Conservation (phyloP, 1,140 invertebrate genomes). For the Magallana gigas region DNA sequence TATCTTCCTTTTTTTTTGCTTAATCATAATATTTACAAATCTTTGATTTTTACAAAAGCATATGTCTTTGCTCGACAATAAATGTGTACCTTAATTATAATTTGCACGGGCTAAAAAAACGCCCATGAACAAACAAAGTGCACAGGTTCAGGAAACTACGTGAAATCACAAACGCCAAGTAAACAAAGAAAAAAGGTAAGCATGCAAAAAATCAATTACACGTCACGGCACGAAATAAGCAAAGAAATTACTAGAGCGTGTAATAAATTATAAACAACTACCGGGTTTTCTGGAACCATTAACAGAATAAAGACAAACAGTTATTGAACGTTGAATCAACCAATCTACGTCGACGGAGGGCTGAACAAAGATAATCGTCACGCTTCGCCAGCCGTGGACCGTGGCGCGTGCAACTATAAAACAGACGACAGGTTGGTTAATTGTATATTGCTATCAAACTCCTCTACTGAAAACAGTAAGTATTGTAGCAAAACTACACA, state of each 20-base stretch:
- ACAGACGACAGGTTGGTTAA: background rate
- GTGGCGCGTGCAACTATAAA: constrained; percentile 15
- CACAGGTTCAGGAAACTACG: background rate
- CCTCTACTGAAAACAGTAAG: background rate
- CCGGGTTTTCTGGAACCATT: constrained; percentile 16
- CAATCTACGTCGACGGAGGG: constrained; percentile 16
- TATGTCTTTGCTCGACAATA: too few relatives aligned
- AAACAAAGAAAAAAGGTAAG: background rate
- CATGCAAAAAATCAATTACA: background rate
- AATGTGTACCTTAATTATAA: too few relatives aligned
- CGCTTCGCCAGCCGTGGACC: background rate
- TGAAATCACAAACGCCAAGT: background rate
- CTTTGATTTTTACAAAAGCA: too few relatives aligned
- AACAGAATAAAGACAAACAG: constrained; percentile 34
- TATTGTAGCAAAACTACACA: background rate
- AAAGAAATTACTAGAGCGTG: constrained; percentile 10
- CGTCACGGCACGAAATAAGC: background rate
- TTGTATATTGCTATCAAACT: constrained; percentile 9
- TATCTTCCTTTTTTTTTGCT: too few relatives aligned
- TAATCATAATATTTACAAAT: too few relatives aligned
- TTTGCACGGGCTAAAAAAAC: background rate
- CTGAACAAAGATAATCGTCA: background rate
- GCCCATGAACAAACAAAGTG: background rate
- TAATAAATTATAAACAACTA: constrained; percentile 30
- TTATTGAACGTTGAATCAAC: constrained; percentile 28